Evolutionary conservation across 1,140 invertebrate species (phyloP), one percentile per base, ranked within the genome.

Genomic region (Marisa cornuarietis): DNA sequence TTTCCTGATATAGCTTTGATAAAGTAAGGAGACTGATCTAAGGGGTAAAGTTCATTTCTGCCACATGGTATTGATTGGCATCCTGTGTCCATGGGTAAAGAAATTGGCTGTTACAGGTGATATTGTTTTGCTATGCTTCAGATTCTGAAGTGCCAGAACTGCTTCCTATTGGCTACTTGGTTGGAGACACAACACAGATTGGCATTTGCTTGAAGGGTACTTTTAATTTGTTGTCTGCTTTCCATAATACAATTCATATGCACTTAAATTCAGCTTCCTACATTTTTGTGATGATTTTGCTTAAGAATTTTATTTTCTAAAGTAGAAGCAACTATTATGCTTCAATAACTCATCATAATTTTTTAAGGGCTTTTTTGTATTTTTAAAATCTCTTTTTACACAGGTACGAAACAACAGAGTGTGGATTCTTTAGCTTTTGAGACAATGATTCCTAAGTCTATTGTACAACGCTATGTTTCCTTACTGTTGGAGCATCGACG

Each of bases 391-490:
- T 63, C 58, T 76, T 76, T 68, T 3, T 63, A 80, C 86, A 42
- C 71, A 91, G 91, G 93, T 69, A 96, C 97, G 83, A 94, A 95
- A 78, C 96, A 98, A 83, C 93, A 95, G 80, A 95, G 95, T 83
- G 95, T 99, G 51, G 98, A 98, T 82, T 96, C 96, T 81, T 92
- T 99, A 74, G 96, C 96, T 0, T 98, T 99, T 89, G 97, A 99
- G 89, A 98, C 96, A 31, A 93, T 99, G 65, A 98, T 99, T 90
- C 98, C 98, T 79, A 96, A 97, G 91, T 96, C 96, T 82, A 97
- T 99, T 84, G 95, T 99, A 74, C 96, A 99, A 91, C 94, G 97
- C 90, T 96, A 97, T 85, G 93, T 97, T 10, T 95, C 96, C 10
- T 92, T 98, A 66, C 90, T 99, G 71, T 94, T 95, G 42, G 97